Percentiles rank a stretch among this genome's conserved stretches.
phyloP scores from a whole-genome alignment of 2,888 invertebrate genomes.

The Cephonodes hylas region DNA sequence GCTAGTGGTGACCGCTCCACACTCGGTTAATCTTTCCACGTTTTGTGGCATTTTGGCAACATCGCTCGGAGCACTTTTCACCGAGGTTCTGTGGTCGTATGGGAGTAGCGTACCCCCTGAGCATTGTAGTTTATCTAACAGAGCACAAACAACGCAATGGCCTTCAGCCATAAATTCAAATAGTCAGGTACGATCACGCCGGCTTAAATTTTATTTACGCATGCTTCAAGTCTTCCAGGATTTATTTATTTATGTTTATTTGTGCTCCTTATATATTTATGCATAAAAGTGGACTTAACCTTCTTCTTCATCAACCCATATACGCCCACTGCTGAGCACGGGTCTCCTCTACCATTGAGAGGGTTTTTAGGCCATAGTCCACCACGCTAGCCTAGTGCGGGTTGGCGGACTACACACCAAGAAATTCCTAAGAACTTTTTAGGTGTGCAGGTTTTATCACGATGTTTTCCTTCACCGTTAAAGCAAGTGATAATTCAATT shows the following conservation, averaged over 20 bases:
- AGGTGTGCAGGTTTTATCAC: too few species aligned
- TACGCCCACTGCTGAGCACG: too few species aligned
- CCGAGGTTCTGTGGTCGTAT: background rate
- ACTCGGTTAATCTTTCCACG: background rate
- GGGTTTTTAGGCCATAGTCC: too few species aligned
- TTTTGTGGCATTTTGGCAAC: constrained; percentile 1
- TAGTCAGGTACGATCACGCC: background rate
- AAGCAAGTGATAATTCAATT: too few species aligned
- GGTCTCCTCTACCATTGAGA: too few species aligned
- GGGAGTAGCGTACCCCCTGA: background rate
- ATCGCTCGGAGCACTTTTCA: background rate
- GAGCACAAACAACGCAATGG: constrained; percentile 9
- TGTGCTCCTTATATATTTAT: too few species aligned
- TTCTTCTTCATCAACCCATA: too few species aligned
- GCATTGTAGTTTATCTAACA: constrained; percentile 1
- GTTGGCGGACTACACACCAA: too few species aligned
- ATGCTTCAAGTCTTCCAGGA: background rate
- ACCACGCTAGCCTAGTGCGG: too few species aligned
- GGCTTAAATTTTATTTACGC: background rate
- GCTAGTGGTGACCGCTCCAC: background rate
- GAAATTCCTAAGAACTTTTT: too few species aligned
- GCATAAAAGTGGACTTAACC: too few species aligned
- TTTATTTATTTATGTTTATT: background rate
- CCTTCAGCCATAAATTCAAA: constrained; percentile 4
- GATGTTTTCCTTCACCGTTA: too few species aligned